A percentile compares a stretch with the other conserved stretches of the same genome.
Conservation (phyloP, 1,140 invertebrate genomes). For the Physella acuta region DNA sequence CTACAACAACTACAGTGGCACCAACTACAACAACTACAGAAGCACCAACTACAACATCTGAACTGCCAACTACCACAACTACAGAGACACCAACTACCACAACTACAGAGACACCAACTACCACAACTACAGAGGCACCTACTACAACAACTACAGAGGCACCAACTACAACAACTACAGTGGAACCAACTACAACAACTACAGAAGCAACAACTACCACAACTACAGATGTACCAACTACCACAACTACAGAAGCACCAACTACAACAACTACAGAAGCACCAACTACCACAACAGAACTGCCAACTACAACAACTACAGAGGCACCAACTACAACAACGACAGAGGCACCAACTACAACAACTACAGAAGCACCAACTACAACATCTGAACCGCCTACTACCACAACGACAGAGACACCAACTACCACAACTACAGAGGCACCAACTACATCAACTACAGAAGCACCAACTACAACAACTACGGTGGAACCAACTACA, state of each 20-base stretch:
- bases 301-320: background rate
- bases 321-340: background rate
- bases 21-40: background rate
- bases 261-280: background rate
- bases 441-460: background rate
- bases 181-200: background rate
- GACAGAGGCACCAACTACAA: background rate
- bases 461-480: background rate
- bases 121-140: background rate
- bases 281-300: background rate
- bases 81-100: background rate
- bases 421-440: background rate
- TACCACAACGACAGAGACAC: background rate
- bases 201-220: background rate
- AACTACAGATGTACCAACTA: background rate
- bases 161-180: too few species aligned
- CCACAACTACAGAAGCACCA: background rate
- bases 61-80: background rate
- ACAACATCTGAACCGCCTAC: background rate
- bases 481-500: background rate
- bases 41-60: background rate
- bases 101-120: background rate
- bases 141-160: background rate
- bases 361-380: background rate
- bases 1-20: background rate